A percentile compares a stretch with the other conserved stretches of the same genome.
phyloP scores from a whole-genome alignment of 2,113 vertebrate genomes.

The Stegostoma tigrinum region DNA sequence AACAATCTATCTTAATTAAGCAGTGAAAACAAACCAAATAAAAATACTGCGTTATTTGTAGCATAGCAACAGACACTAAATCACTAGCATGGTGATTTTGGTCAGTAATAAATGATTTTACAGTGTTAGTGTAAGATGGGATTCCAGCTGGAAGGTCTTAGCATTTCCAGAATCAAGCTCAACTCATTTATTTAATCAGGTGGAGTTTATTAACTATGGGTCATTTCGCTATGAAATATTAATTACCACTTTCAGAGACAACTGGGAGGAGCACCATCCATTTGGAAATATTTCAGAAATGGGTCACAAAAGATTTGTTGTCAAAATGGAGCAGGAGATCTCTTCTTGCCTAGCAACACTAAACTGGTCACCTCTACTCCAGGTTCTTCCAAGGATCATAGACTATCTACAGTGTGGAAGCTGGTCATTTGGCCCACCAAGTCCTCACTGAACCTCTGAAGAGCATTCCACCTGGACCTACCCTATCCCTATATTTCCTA shows the following conservation, averaged over 20 bases:
- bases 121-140: neutral
- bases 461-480: too few species aligned
- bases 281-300: too few species aligned
- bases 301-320: neutral
- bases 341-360: neutral
- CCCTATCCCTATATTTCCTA: too few species aligned
- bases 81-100: neutral
- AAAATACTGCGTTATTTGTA: neutral
- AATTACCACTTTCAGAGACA: neutral
- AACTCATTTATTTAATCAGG: neutral
- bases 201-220: neutral
- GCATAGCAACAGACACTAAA: neutral
- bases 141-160: neutral
- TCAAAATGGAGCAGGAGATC: neutral
- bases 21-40: constrained; percentile 13
- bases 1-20: neutral
- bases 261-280: neutral
- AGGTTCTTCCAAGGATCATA: neutral
- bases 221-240: neutral
- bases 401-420: too few species aligned
- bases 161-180: neutral
- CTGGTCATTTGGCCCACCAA: too few species aligned
- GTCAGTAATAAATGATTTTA: neutral
- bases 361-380: neutral
- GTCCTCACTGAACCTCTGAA: too few species aligned